phyloP scores from a whole-genome alignment of 2,113 vertebrate species.

The Pseudorasbora parva region DNA sequence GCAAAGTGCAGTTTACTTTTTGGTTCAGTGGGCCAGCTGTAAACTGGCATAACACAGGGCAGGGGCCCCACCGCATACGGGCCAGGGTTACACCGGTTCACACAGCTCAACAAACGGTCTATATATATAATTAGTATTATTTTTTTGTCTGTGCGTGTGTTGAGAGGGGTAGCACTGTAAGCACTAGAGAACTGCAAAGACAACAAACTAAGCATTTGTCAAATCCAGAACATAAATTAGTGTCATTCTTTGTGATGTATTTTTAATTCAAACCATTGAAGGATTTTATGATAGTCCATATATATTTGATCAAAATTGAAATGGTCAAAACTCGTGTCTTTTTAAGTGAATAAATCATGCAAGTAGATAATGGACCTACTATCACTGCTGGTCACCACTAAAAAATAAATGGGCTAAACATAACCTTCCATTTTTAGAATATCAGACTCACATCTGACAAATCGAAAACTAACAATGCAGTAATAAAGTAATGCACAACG shows the following conservation, averaged over 20 bases:
- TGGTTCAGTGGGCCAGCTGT: conserved; percentile 32
- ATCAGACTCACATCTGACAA: conserved; percentile 60
- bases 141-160: no score
- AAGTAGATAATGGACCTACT: conserved; percentile 2
- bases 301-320: not conserved
- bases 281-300: not conserved
- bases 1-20: conserved; percentile 36
- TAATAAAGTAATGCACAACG: conserved; percentile 49
- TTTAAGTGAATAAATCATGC: conserved; percentile 9
- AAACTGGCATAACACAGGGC: not conserved
- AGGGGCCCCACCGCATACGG: not conserved
- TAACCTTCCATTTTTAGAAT: conserved; percentile 71
- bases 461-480: conserved; percentile 56
- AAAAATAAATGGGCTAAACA: conserved; percentile 54
- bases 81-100: not conserved
- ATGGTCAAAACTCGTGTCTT: not conserved
- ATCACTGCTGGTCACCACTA: conserved; percentile 24
- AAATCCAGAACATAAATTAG: not conserved
- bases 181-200: not conserved
- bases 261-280: not conserved
- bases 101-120: not conserved
- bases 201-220: not conserved
- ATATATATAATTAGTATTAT: no score
- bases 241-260: not conserved
- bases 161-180: no score